Evolutionary conservation across 1,140 invertebrate species (phyloP).

Genomic region (Formica selysi): DNA sequence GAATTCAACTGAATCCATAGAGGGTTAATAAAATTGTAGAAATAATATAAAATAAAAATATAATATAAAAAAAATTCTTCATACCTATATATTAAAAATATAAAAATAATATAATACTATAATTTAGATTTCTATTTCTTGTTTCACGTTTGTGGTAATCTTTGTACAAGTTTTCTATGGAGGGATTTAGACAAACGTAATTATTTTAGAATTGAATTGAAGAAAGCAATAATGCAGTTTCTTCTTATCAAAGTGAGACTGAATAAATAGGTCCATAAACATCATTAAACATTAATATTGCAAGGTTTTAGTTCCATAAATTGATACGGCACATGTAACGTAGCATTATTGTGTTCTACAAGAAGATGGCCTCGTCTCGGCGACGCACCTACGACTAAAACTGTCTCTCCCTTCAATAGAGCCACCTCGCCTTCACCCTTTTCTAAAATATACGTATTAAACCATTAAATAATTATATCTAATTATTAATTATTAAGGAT

Average conservation of each 20-base stretch:
- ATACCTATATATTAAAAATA: not conserved
- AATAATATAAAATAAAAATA: not conserved
- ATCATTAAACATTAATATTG: slow-evolving; percentile 84
- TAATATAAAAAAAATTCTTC: not conserved
- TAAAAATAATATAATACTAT: not conserved
- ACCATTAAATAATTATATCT: not conserved
- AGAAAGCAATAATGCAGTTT: not conserved
- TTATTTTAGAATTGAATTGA: not conserved
- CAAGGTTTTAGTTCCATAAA: slow-evolving; percentile 92
- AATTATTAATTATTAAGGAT: too few relatives aligned
- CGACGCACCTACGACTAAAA: slow-evolving; percentile 94
- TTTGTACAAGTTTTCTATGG: not conserved
- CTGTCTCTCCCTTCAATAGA: slow-evolving; percentile 93
- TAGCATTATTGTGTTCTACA: slow-evolving; percentile 93
- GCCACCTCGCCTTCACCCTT: slow-evolving; percentile 88
- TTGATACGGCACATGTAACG: slow-evolving; percentile 94
- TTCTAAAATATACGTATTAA: slow-evolving; percentile 82
- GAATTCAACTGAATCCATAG: not conserved
- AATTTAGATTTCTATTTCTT: not conserved
- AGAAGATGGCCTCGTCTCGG: slow-evolving; percentile 92
- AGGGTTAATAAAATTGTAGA: not conserved
- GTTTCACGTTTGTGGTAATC: not conserved
- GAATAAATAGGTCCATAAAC: slow-evolving; percentile 64
- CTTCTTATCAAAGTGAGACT: not conserved
- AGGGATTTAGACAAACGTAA: not conserved